Conservation (phyloP, 2,113 vertebrate species). For the Dendropsophus ebraccatus region DNA sequence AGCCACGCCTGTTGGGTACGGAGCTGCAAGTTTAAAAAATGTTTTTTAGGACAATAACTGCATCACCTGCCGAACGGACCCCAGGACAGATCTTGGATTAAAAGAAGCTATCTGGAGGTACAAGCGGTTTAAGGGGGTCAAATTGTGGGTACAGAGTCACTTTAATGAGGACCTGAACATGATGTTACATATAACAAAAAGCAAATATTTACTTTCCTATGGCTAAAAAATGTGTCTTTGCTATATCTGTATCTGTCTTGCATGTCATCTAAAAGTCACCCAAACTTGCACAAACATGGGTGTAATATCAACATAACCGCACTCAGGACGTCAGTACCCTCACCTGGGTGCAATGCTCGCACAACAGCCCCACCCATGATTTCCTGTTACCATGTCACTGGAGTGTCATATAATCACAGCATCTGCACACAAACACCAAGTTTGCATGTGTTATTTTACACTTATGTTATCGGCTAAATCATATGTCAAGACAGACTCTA, state of each 20-base stretch:
- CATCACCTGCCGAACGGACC: too few species aligned
- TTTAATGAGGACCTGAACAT: not conserved
- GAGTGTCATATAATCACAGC: not conserved
- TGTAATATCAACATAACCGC: conserved; percentile 1
- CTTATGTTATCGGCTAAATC: not conserved
- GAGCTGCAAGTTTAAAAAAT: too few species aligned
- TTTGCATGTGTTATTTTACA: not conserved
- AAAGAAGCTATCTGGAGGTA: too few species aligned
- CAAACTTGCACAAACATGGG: not conserved
- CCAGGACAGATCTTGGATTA: too few species aligned
- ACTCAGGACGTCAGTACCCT: not conserved
- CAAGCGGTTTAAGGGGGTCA: too few species aligned
- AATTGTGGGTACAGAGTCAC: too few species aligned
- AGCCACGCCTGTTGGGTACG: too few species aligned
- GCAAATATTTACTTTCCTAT: too few species aligned
- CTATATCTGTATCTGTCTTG: not conserved
- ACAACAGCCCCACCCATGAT: conserved; percentile 15
- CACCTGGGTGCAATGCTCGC: conserved; percentile 5
- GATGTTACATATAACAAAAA: too few species aligned
- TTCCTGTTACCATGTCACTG: not conserved
- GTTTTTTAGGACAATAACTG: too few species aligned
- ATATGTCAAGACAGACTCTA: not conserved
- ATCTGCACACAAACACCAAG: not conserved
- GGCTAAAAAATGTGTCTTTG: not conserved
- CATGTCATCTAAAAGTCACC: not conserved